Evolutionary conservation across 2,113 vertebrate species (phyloP).

Genomic region (Passerina amoena): DNA sequence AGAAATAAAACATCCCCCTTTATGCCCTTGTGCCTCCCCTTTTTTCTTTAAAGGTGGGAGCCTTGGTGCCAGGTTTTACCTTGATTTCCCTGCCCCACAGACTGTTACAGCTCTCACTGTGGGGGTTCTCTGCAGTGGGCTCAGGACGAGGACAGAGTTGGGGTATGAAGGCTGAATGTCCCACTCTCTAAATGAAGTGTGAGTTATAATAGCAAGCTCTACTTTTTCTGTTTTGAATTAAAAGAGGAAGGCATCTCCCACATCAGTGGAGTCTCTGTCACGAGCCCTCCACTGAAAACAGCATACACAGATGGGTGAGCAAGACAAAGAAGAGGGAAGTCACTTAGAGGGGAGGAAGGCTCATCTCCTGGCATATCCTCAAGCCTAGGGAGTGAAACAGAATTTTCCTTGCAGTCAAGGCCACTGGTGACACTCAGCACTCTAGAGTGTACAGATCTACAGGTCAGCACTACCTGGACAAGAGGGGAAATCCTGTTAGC

Average conservation of each 20-base stretch:
- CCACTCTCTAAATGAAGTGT: not conserved
- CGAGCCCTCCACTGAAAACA: not conserved
- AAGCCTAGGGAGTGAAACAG: not conserved
- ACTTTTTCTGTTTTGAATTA: not conserved
- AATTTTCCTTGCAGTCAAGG: not conserved
- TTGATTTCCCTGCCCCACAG: not conserved
- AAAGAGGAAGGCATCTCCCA: not conserved
- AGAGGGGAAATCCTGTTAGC: not conserved
- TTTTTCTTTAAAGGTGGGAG: not conserved
- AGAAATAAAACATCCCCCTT: slow-evolving; percentile 21
- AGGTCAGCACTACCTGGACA: not conserved
- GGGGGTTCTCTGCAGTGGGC: not conserved
- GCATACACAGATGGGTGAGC: too few relatives aligned
- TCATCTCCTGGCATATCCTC: not conserved
- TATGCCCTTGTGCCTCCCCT: not conserved
- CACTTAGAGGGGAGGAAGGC: not conserved
- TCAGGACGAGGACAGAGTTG: fast-evolving
- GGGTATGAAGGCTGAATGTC: not conserved
- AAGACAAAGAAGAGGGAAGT: not conserved
- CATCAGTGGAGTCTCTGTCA: not conserved
- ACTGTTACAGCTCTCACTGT: not conserved
- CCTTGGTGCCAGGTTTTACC: not conserved
- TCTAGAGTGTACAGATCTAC: not conserved
- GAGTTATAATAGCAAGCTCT: not conserved
- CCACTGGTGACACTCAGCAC: not conserved